Percentiles rank a stretch among this genome's conserved stretches.
phyloP scores from a whole-genome alignment of 2,113 vertebrate species.

The Hipposideros armiger region DNA sequence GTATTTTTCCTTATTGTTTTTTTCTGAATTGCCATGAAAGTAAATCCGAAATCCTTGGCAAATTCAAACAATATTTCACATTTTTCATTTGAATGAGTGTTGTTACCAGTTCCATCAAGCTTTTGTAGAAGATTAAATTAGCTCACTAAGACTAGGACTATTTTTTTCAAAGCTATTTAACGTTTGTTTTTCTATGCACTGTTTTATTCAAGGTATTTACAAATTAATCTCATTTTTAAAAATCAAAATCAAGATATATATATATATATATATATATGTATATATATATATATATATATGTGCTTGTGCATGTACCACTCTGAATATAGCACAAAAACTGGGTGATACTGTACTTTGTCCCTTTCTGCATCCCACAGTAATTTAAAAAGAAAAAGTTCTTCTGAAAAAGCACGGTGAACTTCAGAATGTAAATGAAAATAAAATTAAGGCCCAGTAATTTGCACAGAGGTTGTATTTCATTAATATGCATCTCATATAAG shows the following conservation, averaged over 20 bases:
- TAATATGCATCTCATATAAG: constrained; percentile 92
- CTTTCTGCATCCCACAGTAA: neutral
- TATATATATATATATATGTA: neutral
- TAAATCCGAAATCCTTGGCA: neutral
- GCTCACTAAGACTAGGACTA: neutral
- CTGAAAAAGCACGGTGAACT: constrained; percentile 85
- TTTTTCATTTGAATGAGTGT: neutral
- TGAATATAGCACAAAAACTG: neutral
- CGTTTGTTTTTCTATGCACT: neutral
- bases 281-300: neutral
- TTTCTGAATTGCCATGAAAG: neutral
- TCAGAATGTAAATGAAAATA: constrained; percentile 87
- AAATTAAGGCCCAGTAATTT: constrained; percentile 89
- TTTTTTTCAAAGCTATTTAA: neutral
- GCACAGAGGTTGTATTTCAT: constrained; percentile 93
- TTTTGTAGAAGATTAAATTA: constrained; percentile 9
- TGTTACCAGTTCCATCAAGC: neutral
- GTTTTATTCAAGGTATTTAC: constrained; percentile 2
- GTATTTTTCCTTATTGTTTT: neutral
- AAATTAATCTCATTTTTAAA: constrained; percentile 16
- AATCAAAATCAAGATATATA: neutral
- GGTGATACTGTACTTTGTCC: neutral
- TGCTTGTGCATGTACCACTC: neutral
- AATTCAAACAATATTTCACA: constrained; percentile 5
- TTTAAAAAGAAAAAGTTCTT: neutral